A percentile compares a stretch with the other conserved stretches of the same genome.
Conservation (phyloP, 2,797 vertebrate species). For the Hippocampus kuda region DNA sequence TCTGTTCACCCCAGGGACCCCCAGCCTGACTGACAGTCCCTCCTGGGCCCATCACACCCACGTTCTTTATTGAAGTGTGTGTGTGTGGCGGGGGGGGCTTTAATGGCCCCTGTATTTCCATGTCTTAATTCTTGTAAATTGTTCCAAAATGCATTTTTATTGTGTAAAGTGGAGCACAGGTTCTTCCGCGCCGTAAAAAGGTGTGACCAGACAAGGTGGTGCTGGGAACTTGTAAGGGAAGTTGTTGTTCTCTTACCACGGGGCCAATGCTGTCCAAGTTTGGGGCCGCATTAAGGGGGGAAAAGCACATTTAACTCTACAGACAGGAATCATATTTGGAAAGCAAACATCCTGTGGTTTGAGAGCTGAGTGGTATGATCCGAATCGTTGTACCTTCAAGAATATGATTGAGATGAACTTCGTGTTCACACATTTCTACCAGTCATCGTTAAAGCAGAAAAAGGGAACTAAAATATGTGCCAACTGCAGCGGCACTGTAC, state of each 20-base stretch:
- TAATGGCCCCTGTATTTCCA: conserved; percentile 42
- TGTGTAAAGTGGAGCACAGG: conserved; percentile 12
- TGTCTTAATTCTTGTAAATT: conserved; percentile 37
- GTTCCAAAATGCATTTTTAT: conserved; percentile 28
- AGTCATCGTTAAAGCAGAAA: neutral
- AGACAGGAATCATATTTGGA: neutral
- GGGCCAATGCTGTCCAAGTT: neutral
- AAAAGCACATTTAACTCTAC: neutral
- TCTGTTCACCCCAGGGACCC: conserved; percentile 65
- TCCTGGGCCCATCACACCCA: conserved; percentile 59
- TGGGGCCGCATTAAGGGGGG: neutral
- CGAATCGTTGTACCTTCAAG: neutral
- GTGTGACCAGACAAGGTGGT: conserved; percentile 29
- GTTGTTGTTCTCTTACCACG: neutral
- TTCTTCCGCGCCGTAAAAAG: conserved; percentile 23
- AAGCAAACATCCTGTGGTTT: neutral
- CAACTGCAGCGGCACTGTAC: neutral
- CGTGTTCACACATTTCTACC: neutral
- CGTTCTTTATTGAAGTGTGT: conserved; percentile 57
- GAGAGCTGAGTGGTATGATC: neutral
- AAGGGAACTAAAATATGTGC: neutral
- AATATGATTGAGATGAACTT: neutral
- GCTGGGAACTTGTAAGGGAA: neutral
- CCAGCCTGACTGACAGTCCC: conserved; percentile 63
- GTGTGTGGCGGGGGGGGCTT: conserved; percentile 42